These are phyloP conservation scores for Drosophila picticornis DNA, from an alignment of 2,888 invertebrate species.

Conservation along the genomic window DNA sequence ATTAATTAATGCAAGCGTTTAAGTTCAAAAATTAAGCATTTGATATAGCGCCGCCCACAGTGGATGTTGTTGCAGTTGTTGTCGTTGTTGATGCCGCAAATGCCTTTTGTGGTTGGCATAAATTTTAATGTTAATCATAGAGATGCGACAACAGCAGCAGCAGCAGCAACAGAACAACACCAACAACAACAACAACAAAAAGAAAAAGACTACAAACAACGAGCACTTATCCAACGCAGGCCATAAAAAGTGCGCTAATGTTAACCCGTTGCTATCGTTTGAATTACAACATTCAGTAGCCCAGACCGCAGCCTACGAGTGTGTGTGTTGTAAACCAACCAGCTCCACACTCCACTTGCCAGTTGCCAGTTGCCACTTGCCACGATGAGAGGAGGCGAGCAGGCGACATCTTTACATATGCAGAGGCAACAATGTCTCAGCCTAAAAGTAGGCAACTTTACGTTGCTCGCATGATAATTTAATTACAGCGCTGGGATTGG, in stretches of 20 bases:
- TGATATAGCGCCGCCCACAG: not conserved
- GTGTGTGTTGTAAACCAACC: constrained; percentile 8
- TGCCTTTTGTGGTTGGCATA: constrained; percentile 68
- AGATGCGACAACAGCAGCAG: constrained; percentile 48
- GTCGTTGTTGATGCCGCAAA: constrained; percentile 47
- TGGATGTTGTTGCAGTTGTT: constrained; percentile 45
- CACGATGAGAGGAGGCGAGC: not conserved
- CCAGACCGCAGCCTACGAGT: constrained; percentile 39
- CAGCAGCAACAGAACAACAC: constrained; percentile 12
- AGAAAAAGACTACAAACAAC: constrained; percentile 35
- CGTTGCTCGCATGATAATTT: constrained; percentile 74
- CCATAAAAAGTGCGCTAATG: constrained; percentile 78
- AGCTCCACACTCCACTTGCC: not conserved
- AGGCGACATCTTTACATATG: constrained; percentile 47
- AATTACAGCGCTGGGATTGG: constrained; percentile 64
- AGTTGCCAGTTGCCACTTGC: not conserved
- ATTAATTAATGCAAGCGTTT: not conserved
- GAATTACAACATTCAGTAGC: constrained; percentile 65
- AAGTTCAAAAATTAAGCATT: too few relatives aligned
- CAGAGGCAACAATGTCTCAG: constrained; percentile 52
- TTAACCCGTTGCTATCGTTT: constrained; percentile 72
- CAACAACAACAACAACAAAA: constrained; percentile 33
- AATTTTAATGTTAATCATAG: constrained; percentile 71
- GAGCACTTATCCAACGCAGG: constrained; percentile 65
- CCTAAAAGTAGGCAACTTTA: constrained; percentile 63